Evolutionary conservation across 1,140 invertebrate genomes (phyloP), one percentile per base, ranked within the genome.

Genomic region (Neodiprion pinetum): DNA sequence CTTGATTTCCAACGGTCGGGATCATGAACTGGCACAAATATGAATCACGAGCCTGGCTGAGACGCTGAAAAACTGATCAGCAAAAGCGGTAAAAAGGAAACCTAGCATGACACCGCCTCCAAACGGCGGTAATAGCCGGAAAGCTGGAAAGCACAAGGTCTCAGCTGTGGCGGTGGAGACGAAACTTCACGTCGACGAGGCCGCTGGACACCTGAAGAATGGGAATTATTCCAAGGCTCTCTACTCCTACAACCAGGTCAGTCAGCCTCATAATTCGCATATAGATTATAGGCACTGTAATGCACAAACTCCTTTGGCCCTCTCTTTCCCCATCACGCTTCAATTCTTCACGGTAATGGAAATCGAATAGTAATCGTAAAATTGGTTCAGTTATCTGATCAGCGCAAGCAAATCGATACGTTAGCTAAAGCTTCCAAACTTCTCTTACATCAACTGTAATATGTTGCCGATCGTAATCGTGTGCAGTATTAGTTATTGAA

Each of bases 201-300:
- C 93, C 21, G 90, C 90, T 1, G 92, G 91, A 74, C 92, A 95
- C 79, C 88, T 93, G 76, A 94, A 95, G 87, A 91, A 90, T 78
- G 91, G 92, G 12, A 91, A 93, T 81, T 92, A 93, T 75, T 87
- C 90, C 11, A 92, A 93, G 82, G 92, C 93, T 0, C 78, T 94
- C 1, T 80, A 84, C 9, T 89, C 93, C 2, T 92, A 94, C 73
- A 90, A 92, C 82, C 91, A 93, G 91, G 94, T 94, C 86, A 86
- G 82, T 85, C 77, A 23, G 48, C 12, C 71, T 49, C 65, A 68
- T 76, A 65, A 69, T 67, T 71, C 68, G 23, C 21, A 14, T 72
- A 65, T 66, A 70, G 74, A 76, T 23, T 28, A 17, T 71, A 70
- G 40, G n/a, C 14, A 67, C 17, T 50, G 73, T 53, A 70, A 66